Evolutionary conservation across 2,113 vertebrate species (phyloP), one percentile per base, ranked within the genome.

Genomic region (Aptenodytes patagonicus): DNA sequence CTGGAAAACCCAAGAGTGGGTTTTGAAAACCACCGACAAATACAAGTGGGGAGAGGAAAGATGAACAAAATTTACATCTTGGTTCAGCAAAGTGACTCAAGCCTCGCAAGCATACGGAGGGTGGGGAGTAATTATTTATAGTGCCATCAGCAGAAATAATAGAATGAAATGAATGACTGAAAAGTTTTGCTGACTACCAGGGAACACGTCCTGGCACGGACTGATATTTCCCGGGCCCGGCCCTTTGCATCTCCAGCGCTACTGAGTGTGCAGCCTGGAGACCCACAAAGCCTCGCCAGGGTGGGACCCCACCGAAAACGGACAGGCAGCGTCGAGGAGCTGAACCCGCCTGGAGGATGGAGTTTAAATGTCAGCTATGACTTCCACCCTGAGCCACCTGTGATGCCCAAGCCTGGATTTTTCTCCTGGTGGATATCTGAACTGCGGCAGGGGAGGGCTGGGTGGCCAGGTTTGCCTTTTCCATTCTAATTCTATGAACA

Each of bases 111-210:
- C 70, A 54, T 51, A 61, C 3, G 6, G 89, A 95, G 92, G 89
- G 94, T 91, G 89, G 93, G 94, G 93, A 95, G 81, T 94, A 91
- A 96, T 94, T 97, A 97, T 97, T 97, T 97, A 94, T 96, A 95
- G 91, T 91, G 91, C 81, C 62, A 93, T 96, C 93, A 97, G 89
- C 94, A 94, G 91, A 79, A 96, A 95, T 97, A 94, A 85, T 94
- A 82, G 94, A 44, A 82, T 77, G 81, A 96, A 95, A 95, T 95
- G 95, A 95, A 94, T 86, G 88, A 62, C 93, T 96, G 83, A 97
- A 97, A 97, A 97, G 91, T 97, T 97, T 77, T 97, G 97, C 96
- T 97, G 97, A 97, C 95, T 95, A 40, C 83, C 46, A 94, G 93
- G 83, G 95, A 97, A 97, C 1, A 16, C 0, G 1, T 95, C 81